These are phyloP conservation scores for Linyphia triangularis DNA, from an alignment of 2,888 invertebrate species.

Conservation along the genomic window DNA sequence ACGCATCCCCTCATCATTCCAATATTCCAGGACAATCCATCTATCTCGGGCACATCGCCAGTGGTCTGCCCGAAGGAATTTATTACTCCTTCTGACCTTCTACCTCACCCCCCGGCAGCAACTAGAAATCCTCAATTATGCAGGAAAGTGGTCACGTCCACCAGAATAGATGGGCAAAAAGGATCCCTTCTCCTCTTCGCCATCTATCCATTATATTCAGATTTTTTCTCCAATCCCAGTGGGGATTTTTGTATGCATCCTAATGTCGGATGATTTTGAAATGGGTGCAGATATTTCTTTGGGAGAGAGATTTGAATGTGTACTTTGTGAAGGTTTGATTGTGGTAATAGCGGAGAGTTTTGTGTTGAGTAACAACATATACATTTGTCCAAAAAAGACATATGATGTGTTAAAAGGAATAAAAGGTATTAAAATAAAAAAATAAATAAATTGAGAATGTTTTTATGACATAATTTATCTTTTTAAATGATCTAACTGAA, in stretches of 20 bases:
- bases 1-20: constrained; percentile 24
- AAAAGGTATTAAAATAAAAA: too few species aligned
- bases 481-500: too few species aligned
- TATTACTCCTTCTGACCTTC: constrained; percentile 1
- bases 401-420: too few species aligned
- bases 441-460: too few species aligned
- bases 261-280: too few species aligned
- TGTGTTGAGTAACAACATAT: too few species aligned
- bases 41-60: constrained; percentile 36
- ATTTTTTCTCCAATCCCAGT: neutral
- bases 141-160: constrained; percentile 21
- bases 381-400: too few species aligned
- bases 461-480: too few species aligned
- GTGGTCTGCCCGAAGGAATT: neutral
- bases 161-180: neutral
- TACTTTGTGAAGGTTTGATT: too few species aligned
- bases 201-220: neutral
- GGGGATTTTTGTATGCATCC: neutral
- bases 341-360: too few species aligned
- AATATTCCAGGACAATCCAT: constrained; percentile 17
- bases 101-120: neutral
- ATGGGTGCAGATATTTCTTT: too few species aligned
- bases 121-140: neutral
- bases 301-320: too few species aligned
- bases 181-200: neutral